Conservation (phyloP, 2,888 invertebrate species). For the Drosophila maculinotata region DNA sequence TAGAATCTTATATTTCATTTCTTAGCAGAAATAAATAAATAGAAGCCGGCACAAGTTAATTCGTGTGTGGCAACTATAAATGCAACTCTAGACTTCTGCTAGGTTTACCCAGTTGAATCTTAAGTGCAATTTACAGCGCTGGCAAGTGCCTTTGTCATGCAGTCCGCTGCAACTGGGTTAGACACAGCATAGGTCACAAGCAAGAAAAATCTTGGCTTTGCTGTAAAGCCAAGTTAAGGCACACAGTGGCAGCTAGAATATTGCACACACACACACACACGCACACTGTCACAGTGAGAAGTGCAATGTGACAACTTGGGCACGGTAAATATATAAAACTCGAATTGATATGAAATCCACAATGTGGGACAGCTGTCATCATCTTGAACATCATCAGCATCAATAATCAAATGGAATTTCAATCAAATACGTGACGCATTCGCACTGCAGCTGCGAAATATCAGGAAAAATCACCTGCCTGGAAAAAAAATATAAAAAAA, state of each 20-base stretch:
- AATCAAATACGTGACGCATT: constrained; percentile 64
- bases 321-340: constrained; percentile 31
- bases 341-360: constrained; percentile 12
- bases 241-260: constrained; percentile 20
- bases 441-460: constrained; percentile 12
- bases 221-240: constrained; percentile 4
- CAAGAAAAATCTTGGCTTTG: constrained; percentile 14
- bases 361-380: constrained; percentile 19
- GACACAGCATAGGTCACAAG: constrained; percentile 13
- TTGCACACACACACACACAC: constrained; percentile 1
- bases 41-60: no score
- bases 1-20: no score
- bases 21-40: no score
- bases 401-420: constrained; percentile 70
- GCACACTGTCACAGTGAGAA: constrained; percentile 29
- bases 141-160: neutral
- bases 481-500: constrained; percentile 6
- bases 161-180: constrained; percentile 10
- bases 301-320: constrained; percentile 38
- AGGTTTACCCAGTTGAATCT: no score
- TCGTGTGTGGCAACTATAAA: no score
- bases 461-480: constrained; percentile 17
- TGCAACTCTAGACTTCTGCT: no score
- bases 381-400: constrained; percentile 29
- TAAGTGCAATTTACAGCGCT: constrained; percentile 2